A percentile compares a stretch with the other conserved stretches of the same genome.
phyloP scores from a whole-genome alignment of 2,888 invertebrate genomes.

The Panzeria rudis region DNA sequence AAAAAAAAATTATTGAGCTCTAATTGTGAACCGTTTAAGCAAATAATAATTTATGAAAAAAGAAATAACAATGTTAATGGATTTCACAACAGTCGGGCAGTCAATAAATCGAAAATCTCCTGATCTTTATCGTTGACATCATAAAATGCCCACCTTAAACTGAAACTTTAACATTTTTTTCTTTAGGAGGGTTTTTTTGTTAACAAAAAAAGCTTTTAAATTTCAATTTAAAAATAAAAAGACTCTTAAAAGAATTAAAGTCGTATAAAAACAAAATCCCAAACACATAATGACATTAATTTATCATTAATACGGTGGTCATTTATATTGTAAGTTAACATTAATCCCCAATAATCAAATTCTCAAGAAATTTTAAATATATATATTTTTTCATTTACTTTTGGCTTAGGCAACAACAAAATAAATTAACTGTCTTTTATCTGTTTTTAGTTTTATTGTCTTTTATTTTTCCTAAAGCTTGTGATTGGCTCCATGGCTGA shows the following conservation, averaged over 20 bases:
- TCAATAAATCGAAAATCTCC: constrained; percentile 52
- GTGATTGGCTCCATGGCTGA: constrained; percentile 13
- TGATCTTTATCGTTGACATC: constrained; percentile 62
- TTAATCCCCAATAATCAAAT: constrained; percentile 65
- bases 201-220: constrained; percentile 61
- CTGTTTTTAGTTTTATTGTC: constrained; percentile 37
- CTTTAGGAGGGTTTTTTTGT: neutral
- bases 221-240: constrained; percentile 14
- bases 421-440: constrained; percentile 62
- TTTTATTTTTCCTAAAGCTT: constrained; percentile 48
- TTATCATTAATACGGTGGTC: constrained; percentile 65
- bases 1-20: neutral
- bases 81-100: constrained; percentile 31
- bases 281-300: constrained; percentile 68
- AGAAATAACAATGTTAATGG: constrained; percentile 47
- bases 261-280: constrained; percentile 1
- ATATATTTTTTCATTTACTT: constrained; percentile 21
- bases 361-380: constrained; percentile 64
- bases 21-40: neutral
- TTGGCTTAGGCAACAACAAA: constrained; percentile 25
- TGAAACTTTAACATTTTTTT: neutral
- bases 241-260: constrained; percentile 43
- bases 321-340: constrained; percentile 62
- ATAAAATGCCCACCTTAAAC: constrained; percentile 61
- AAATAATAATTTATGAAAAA: neutral